A percentile compares a stretch with the other conserved stretches of the same genome.
These are phyloP conservation scores for Alectoris magna DNA, from an alignment of 2,797 vertebrate genomes.

Conservation along the genomic window DNA sequence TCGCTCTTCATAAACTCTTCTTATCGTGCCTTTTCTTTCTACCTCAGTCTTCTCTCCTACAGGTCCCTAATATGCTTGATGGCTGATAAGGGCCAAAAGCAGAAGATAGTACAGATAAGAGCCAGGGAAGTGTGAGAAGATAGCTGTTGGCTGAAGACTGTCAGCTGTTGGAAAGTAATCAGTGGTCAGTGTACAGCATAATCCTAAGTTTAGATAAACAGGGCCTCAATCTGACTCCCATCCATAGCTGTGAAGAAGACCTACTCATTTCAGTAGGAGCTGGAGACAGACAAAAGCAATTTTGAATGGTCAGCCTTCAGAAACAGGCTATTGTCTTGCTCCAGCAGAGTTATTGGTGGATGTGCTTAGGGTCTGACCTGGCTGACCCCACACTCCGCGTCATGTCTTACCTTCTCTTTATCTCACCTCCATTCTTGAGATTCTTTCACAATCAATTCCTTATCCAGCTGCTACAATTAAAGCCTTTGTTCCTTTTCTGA, in stretches of 20 bases:
- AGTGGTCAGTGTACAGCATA: neutral
- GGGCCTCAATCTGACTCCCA: neutral
- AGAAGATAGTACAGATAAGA: conserved; percentile 66
- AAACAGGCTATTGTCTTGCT: neutral
- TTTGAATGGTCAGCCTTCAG: neutral
- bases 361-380: neutral
- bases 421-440: conserved; percentile 58
- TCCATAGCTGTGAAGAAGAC: neutral
- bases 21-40: conserved; percentile 2
- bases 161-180: conserved; percentile 56
- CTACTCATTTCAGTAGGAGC: neutral
- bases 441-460: conserved; percentile 39
- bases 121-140: conserved; percentile 22
- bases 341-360: neutral
- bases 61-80: neutral
- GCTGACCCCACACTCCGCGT: neutral
- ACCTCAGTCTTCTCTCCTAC: neutral
- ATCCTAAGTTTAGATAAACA: conserved; percentile 32
- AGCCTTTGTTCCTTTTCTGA: neutral
- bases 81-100: conserved; percentile 55
- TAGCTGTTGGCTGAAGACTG: conserved; percentile 49
- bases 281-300: neutral
- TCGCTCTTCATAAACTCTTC: neutral
- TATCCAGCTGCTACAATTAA: conserved; percentile 4
- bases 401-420: conserved; percentile 37